phyloP scores from a whole-genome alignment of 1,140 invertebrate species.

The Brachionus asplanchnoidis region DNA sequence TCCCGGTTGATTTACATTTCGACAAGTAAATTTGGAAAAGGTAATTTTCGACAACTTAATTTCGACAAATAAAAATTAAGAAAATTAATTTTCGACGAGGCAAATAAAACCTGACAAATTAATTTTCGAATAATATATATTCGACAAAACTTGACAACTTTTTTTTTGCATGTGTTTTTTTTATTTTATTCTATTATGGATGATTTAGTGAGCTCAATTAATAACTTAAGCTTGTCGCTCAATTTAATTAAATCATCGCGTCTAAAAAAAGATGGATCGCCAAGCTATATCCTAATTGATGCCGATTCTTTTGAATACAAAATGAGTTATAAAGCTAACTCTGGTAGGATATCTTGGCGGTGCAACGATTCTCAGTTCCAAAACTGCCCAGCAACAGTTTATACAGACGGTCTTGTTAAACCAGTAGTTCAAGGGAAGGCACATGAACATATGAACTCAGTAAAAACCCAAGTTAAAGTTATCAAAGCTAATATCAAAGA shows the following conservation, averaged over 20 bases:
- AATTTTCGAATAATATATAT: too few species aligned
- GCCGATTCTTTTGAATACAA: not conserved
- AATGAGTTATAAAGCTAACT: not conserved
- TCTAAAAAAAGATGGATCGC: not conserved
- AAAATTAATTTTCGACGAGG: too few species aligned
- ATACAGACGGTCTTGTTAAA: not conserved
- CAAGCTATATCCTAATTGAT: not conserved
- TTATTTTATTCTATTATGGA: too few species aligned
- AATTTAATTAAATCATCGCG: not conserved
- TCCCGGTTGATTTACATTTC: too few species aligned
- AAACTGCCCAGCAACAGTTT: not conserved
- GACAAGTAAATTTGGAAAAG: too few species aligned
- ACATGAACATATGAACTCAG: conserved; percentile 9
- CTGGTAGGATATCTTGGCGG: not conserved
- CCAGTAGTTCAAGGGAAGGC: not conserved
- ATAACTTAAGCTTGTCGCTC: too few species aligned
- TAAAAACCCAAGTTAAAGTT: not conserved
- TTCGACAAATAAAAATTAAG: too few species aligned
- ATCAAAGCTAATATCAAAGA: conserved; percentile 15
- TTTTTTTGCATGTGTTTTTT: too few species aligned
- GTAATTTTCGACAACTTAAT: too few species aligned
- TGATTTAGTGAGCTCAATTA: too few species aligned
- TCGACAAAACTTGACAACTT: too few species aligned
- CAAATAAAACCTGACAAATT: too few species aligned
- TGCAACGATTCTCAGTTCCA: conserved; percentile 4